Evolutionary conservation across 92 coral and sea anemone species (phyloP), one percentile per base, ranked within the genome.

Genomic region (Zoanthus sociatus): DNA sequence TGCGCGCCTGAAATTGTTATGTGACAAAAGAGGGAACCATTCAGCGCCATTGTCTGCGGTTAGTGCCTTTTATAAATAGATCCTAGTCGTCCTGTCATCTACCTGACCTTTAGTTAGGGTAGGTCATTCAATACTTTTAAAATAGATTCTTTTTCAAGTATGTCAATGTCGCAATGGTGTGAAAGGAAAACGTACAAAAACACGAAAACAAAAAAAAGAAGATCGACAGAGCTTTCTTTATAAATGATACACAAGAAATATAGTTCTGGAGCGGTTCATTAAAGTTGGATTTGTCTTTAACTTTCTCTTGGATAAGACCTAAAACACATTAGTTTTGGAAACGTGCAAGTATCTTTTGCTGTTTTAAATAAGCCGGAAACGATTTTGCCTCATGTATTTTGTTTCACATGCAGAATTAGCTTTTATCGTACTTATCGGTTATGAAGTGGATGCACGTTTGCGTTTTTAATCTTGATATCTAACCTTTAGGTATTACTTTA

Each of bases 361-460:
- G 16, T 63, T 20, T 60, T 20, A 81, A 81, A 64, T 81, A 81
- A 64, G 85, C 85, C 85, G 85, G 85, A 81, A 81, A 81, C 53
- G 58, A 44, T 47, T 46, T 46, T 33, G 21, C 18, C 70, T 66
- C 75, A 46, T 81, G 85, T 64, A 67, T 81, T 81, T 46, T 81
- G 63, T 81, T 81, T 81, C 85, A 81, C 85, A 64, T 44, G 56
- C 21, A 12, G 16, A 6, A 68, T 31, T 81, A 64, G 73, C 76
- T 81, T 81, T 81, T 81, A 81, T 64, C 76, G 75, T 50, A 11
- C 55, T 50, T 50, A 50, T 50, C 55, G 55, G 55, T 50, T 50
- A 50, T 11, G 55, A 50, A 50, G 55, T 50, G 10, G 55, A 50
- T 50, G 55, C 55, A 50, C 9, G 55, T 50, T 50, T 7, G 10